A percentile compares a stretch with the other conserved stretches of the same genome.
phyloP scores from a whole-genome alignment of 2,113 vertebrate species.

The Ictalurus furcatus region DNA sequence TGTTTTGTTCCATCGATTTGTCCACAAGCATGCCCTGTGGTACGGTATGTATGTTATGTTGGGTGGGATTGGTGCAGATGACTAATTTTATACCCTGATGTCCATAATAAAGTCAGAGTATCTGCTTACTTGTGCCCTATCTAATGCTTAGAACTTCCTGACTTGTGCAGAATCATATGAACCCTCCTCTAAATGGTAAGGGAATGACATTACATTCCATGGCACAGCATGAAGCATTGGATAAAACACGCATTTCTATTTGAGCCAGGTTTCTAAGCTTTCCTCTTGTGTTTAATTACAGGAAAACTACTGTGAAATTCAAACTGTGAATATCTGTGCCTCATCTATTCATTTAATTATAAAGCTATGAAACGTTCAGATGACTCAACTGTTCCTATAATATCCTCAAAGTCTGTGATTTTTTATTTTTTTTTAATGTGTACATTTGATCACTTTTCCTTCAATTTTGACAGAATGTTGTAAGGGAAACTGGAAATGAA shows the following conservation, averaged over 20 bases:
- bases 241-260: slow-evolving; percentile 67
- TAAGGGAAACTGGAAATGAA: slow-evolving; percentile 27
- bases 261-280: slow-evolving; percentile 52
- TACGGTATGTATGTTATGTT: slow-evolving; percentile 72
- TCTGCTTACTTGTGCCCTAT: slow-evolving; percentile 76
- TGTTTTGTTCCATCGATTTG: slow-evolving; percentile 79
- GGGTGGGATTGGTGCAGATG: slow-evolving; percentile 74
- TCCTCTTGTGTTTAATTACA: slow-evolving; percentile 48
- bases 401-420: not conserved
- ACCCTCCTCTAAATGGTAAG: slow-evolving; percentile 72
- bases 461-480: slow-evolving; percentile 26
- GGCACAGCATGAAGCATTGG: slow-evolving; percentile 56
- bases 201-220: slow-evolving; percentile 66
- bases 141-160: slow-evolving; percentile 70
- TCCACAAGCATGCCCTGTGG: slow-evolving; percentile 71
- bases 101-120: slow-evolving; percentile 77
- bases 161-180: slow-evolving; percentile 70
- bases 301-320: slow-evolving; percentile 36
- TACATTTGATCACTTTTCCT: not conserved
- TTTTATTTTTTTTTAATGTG: not conserved
- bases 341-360: slow-evolving; percentile 22
- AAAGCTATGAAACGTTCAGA: slow-evolving; percentile 5
- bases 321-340: slow-evolving; percentile 43
- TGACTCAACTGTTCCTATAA: not conserved
- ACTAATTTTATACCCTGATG: slow-evolving; percentile 82